Evolutionary conservation across 2,113 vertebrate genomes (phyloP).

Genomic region (Actinemys pallida): DNA sequence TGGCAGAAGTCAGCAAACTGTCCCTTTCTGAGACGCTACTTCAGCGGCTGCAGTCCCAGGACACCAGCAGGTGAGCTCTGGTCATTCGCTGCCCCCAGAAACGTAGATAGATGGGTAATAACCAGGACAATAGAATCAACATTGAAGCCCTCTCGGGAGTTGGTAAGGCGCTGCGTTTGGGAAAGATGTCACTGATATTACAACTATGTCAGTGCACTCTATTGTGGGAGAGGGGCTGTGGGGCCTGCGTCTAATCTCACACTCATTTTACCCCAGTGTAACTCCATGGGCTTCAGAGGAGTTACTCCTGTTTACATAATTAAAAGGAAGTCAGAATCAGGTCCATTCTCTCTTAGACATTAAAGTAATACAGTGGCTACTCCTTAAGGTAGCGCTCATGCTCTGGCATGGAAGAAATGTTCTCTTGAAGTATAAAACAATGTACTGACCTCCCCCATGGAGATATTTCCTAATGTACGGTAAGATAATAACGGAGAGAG

Average conservation of each 20-base stretch:
- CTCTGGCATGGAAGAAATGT: not conserved
- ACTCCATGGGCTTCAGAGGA: not conserved
- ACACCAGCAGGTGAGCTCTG: slow-evolving; percentile 85
- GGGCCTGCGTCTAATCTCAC: not conserved
- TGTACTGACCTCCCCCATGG: not conserved
- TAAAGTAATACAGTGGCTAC: not conserved
- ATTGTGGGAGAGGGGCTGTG: not conserved
- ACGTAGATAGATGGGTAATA: not conserved
- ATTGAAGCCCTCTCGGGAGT: not conserved
- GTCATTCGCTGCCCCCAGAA: not conserved
- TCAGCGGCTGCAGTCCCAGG: slow-evolving; percentile 88
- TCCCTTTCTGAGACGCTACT: slow-evolving; percentile 85
- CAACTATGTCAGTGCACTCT: not conserved
- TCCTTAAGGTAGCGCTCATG: not conserved
- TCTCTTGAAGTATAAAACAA: not conserved
- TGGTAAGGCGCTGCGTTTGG: not conserved
- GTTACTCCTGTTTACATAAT: not conserved
- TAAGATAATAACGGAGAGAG: not conserved
- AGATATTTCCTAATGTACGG: not conserved
- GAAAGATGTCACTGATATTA: not conserved
- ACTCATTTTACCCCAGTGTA: not conserved
- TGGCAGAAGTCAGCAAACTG: slow-evolving; percentile 73
- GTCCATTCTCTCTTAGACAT: not conserved
- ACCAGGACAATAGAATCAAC: not conserved
- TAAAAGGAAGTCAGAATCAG: not conserved